A percentile compares a stretch with the other conserved stretches of the same genome.
Conservation (phyloP, 2,113 vertebrate genomes). For the Sceloporus tristichus region DNA sequence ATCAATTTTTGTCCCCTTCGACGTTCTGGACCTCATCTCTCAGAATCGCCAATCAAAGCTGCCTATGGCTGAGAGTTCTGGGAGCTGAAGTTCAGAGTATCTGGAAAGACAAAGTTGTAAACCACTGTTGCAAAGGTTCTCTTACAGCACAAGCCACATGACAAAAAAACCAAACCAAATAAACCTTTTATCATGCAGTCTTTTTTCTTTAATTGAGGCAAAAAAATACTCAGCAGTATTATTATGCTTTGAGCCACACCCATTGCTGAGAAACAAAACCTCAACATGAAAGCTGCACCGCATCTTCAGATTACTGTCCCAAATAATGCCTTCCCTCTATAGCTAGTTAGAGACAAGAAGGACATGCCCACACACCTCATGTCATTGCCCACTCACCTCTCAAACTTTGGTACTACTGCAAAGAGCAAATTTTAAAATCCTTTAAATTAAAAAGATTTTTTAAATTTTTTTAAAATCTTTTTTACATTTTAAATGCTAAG, state of each 20-base stretch:
- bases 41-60: not conserved
- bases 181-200: not conserved
- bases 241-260: conserved; percentile 1
- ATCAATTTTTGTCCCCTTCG: not conserved
- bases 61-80: not conserved
- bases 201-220: not conserved
- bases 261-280: not conserved
- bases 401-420: not conserved
- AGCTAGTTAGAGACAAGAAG: accelerated
- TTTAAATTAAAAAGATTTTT: accelerated
- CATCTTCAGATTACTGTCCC: conserved; percentile 1
- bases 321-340: accelerated
- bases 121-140: not conserved
- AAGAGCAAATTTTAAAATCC: not conserved
- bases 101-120: too few relatives aligned
- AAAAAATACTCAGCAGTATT: conserved; percentile 15
- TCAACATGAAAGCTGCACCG: not conserved
- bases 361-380: accelerated
- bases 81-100: not conserved
- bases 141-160: not conserved
- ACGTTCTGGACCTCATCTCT: not conserved
- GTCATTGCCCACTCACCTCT: not conserved
- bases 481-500: not conserved
- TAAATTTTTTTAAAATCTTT: not conserved
- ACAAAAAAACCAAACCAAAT: not conserved